Evolutionary conservation across 2,888 invertebrate species (phyloP), one percentile per base, ranked within the genome.

Genomic region (Microctonus aethiopoides): DNA sequence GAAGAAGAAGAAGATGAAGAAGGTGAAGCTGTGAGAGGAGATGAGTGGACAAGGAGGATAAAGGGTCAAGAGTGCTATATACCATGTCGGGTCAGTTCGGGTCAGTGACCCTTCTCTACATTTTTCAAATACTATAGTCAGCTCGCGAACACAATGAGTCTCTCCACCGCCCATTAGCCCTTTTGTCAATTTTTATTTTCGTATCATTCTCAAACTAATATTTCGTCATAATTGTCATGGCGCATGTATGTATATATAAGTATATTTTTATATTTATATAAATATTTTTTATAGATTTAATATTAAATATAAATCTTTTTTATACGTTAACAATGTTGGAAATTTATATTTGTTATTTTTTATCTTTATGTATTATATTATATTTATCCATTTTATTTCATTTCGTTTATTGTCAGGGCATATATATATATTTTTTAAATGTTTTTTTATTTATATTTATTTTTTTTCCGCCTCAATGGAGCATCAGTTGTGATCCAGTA

Each of bases 71-170:
- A 56, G 56, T 39, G 24, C 56, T 65, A 67, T 46, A 54, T n/a
- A 46, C 13, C 29, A 16, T 11, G 52, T 32, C 52, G 52, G 67
- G 67, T 67, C 67, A 67, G 52, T 61, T 61, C 61, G 67, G 67
- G 67, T 67, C 67, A 67, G 67, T 67, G 67, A 67, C 67, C 67
- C 67, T 61, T 61, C 67, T 61, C 52, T 67, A 61, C 61, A 67
- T 67, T 67, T 67, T 67, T 67, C 67, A 67, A 65, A 65, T 65
- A 41, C 65, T 65, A 46, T 16, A 16, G 16, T 7, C 41, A 36
- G 10, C 10, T 5, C 20, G 46, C 20, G 16, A 7, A 29, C 29
- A 29, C 29, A 29, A n/a, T n/a, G n/a, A n/a, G n/a, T n/a, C n/a
- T n/a, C n/a, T n/a, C n/a, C n/a, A n/a, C n/a, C n/a, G n/a, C n/a